phyloP scores from a whole-genome alignment of 2,888 invertebrate species.

The Polymixis flavicincta region DNA sequence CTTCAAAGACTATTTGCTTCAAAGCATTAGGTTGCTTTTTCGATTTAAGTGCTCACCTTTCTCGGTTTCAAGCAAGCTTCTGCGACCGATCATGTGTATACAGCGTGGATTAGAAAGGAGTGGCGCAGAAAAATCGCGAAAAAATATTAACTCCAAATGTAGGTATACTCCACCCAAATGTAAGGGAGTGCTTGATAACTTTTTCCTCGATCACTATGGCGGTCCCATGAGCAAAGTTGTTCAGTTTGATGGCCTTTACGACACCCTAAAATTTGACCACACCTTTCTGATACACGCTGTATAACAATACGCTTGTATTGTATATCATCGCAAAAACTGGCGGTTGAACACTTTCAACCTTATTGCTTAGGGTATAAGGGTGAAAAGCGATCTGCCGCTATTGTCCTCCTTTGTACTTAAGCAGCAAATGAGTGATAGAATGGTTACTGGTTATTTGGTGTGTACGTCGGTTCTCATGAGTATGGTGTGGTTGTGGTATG shows the following conservation, averaged over 20 bases:
- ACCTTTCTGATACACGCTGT: neutral
- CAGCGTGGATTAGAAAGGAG: neutral
- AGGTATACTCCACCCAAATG: too few species aligned
- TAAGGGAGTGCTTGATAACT: too few species aligned
- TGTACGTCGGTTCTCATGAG: neutral
- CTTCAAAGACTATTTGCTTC: neutral
- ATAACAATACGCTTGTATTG: too few species aligned
- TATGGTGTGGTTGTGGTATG: too few species aligned
- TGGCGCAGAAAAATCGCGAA: neutral
- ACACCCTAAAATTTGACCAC: neutral
- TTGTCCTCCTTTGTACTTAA: neutral
- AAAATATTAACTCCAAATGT: too few species aligned
- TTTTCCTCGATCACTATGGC: too few species aligned
- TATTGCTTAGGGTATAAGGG: too few species aligned
- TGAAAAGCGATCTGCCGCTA: too few species aligned
- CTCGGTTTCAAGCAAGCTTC: neutral
- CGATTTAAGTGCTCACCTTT: neutral
- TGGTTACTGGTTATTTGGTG: neutral
- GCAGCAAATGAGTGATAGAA: neutral
- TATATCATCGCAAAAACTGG: too few species aligned
- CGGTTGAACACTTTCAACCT: too few species aligned
- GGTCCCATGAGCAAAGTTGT: too few species aligned
- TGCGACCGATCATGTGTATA: neutral
- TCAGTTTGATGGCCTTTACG: too few species aligned
- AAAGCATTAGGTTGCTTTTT: neutral